Base-by-base conservation (phyloP, 1,140 invertebrate genomes). In the Diachasma alloeum region DNA sequence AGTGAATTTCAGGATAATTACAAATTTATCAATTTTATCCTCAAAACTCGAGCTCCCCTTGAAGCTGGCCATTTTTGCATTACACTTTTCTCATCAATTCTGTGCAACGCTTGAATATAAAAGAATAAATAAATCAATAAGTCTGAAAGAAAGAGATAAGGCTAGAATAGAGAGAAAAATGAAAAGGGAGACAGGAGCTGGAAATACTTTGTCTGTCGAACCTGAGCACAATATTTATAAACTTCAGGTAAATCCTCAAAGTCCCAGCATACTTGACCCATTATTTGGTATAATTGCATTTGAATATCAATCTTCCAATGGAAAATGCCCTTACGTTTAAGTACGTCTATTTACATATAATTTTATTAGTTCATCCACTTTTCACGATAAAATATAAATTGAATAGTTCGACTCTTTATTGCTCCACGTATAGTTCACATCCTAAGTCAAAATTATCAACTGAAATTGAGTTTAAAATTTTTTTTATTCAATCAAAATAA, bases 281-380 rank as follows among this genome's bases (percentile, higher is more conserved):
- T 72, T 78, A 81, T 83, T 83, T 83, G 82, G 82, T 83, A 83
- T 80, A 83, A 80, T 83, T 81, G 81, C 79, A 80, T 83, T 74
- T 68, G 31, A 68, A 39, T 68, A 68, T 68, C 26, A 37, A 69
- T 78, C 53, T 56, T 31, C 53, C 72, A 39, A 42, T 37, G 31
- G 36, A 37, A 56, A 63, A 73, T 39, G 19, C 56, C 37, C 56
- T 56, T 59, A 63, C 24, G 31, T 37, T 68, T 39, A 68, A 42
- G 31, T 68, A 39, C 24, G 59, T 19, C 66, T 68, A 68, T 68
- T 68, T 68, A 68, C 66, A 66, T 13, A 63, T 26, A 19, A 63
- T 63, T 78, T 72, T 39, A 10, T 77, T 39, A 74, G 69, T 71
- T 70, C 44, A 71, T 68, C 56, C 48, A 66, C 44, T 74, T 67